These are phyloP conservation scores for Eleginops maclovinus DNA, from an alignment of 2,113 vertebrate species.

Conservation along the genomic window DNA sequence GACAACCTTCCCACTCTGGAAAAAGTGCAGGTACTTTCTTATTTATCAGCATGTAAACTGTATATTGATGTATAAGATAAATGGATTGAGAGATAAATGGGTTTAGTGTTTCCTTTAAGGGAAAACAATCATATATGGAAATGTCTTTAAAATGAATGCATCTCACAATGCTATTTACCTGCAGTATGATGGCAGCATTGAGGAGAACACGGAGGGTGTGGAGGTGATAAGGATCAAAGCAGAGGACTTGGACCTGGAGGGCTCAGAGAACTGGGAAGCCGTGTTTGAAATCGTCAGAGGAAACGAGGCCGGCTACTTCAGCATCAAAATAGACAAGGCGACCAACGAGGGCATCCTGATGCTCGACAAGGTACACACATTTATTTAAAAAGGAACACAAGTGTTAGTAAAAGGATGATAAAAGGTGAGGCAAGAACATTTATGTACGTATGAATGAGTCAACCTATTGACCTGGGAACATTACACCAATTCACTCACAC, in stretches of 20 bases:
- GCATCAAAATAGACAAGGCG: slow-evolving; percentile 86
- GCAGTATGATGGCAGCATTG: slow-evolving; percentile 88
- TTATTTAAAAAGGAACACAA: background rate
- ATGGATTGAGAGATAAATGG: background rate
- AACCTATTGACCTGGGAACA: too few species aligned
- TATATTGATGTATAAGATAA: background rate
- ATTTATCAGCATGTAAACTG: background rate
- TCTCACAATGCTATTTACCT: background rate
- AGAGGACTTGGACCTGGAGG: slow-evolving; percentile 85
- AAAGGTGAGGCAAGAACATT: too few species aligned
- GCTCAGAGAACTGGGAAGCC: slow-evolving; percentile 88
- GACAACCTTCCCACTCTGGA: slow-evolving; percentile 90
- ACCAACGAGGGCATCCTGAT: slow-evolving; percentile 93
- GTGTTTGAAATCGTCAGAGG: slow-evolving; percentile 89
- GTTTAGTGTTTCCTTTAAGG: background rate
- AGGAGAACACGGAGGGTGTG: slow-evolving; percentile 87
- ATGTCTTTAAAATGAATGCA: background rate
- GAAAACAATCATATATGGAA: background rate
- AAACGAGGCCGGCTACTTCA: slow-evolving; percentile 92
- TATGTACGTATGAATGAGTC: too few species aligned
- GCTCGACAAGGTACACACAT: slow-evolving; percentile 82
- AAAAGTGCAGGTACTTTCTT: slow-evolving; percentile 83
- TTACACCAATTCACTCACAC: too few species aligned
- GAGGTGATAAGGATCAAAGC: slow-evolving; percentile 90
- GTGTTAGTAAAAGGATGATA: background rate